Evolutionary conservation across 2,113 vertebrate genomes (phyloP).

Genomic region (Macroglossus sobrinus): DNA sequence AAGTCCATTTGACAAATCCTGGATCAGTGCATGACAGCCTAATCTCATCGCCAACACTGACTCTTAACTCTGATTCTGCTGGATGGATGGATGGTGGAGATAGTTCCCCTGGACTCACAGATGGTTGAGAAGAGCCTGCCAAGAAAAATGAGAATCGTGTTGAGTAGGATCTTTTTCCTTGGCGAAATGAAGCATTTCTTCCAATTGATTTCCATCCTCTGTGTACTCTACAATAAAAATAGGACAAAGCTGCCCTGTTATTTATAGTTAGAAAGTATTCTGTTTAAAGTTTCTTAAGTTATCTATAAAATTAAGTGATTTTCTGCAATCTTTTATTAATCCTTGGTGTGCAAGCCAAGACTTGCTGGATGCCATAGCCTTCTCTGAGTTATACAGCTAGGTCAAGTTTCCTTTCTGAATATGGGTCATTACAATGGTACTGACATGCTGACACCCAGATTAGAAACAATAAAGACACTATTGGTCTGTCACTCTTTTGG

Average conservation of each 20-base stretch:
- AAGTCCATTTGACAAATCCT: slow-evolving; percentile 77
- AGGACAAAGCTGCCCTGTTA: slow-evolving; percentile 47
- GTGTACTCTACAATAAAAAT: slow-evolving; percentile 58
- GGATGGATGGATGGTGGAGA: slow-evolving; percentile 68
- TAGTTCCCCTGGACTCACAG: slow-evolving; percentile 53
- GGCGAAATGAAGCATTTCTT: slow-evolving; percentile 52
- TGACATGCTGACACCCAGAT: neutral
- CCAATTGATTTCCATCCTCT: slow-evolving; percentile 54
- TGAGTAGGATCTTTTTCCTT: slow-evolving; percentile 47
- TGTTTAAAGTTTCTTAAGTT: slow-evolving; percentile 30
- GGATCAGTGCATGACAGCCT: slow-evolving; percentile 68
- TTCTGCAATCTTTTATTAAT: neutral
- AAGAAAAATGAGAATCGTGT: slow-evolving; percentile 60
- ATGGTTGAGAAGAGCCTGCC: slow-evolving; percentile 77
- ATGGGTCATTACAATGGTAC: neutral
- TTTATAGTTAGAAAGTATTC: slow-evolving; percentile 44
- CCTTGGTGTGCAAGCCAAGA: neutral
- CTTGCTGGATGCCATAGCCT: neutral
- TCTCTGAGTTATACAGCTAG: neutral
- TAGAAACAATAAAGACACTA: neutral
- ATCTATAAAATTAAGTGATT: slow-evolving; percentile 19
- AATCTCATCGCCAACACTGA: slow-evolving; percentile 76
- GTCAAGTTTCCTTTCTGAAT: slow-evolving; percentile 6
- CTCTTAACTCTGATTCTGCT: slow-evolving; percentile 62
- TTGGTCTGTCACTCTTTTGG: neutral